Evolutionary conservation across 2,888 invertebrate genomes (phyloP), one percentile per base, ranked within the genome.

Genomic region (Cantharis flavilabris): DNA sequence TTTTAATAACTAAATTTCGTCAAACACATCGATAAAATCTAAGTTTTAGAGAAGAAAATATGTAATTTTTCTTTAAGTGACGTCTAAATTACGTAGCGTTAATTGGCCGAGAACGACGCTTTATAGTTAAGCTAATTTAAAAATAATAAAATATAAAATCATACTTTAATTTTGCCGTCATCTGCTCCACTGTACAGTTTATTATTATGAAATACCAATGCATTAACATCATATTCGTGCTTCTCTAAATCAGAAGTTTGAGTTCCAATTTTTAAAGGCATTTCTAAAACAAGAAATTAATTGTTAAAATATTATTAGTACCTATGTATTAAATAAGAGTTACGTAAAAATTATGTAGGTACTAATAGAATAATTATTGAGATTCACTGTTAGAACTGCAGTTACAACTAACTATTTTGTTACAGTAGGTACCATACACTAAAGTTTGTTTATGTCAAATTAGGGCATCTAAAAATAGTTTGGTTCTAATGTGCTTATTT

Each of bases 111-210:
- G 16, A 16, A 16, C 16, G 16, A 16, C 1, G 16, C 16, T 16
- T 1, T 16, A n/a, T n/a, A 20, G 20, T 20, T 20, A 20, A 3
- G 20, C 20, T 2, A 20, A 3, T 30, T 11, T 13, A 33, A 33
- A 33, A 33, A 33, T 33, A 33, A 9, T 30, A 10, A 33, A 13
- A 33, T 33, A 28, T n/a, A n/a, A 49, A 11, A 18, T 23, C 70
- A 64, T 23, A 90, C 90, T 87, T 90, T 90, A 14, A 91, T 87
- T 84, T 88, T 89, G 26, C 90, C 90, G 83, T 90, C 90, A 80
- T 90, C 90, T 10, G 86, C 88, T 28, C 89, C 89, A 80, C 89
- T 90, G 80, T 89, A 90, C 9, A 91, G 80, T 80, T 88, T 88
- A n/a, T 88, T 88, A 49, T 88, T 86, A 75, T 88, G 85, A 81